A percentile compares a stretch with the other conserved stretches of the same genome.
Evolutionary conservation across 53 echinoderm and acorn worm genomes (phyloP).

Genomic region (Actinopyga echinites): DNA sequence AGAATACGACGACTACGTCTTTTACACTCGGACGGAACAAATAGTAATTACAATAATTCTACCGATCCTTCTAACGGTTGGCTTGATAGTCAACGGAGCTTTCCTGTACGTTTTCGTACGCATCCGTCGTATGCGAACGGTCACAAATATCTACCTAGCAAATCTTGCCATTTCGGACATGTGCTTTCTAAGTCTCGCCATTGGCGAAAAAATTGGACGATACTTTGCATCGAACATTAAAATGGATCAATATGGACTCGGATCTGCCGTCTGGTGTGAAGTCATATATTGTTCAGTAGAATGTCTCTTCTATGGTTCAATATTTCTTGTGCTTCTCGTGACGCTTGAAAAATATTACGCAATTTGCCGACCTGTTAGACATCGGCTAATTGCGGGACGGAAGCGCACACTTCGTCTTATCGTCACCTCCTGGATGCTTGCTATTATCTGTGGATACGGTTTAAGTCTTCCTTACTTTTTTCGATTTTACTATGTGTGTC

Average conservation of each 20-base stretch:
- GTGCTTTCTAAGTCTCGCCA: constrained; percentile 67
- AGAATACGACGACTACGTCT: not conserved
- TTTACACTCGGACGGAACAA: constrained; percentile 55
- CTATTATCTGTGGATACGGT: constrained; percentile 43
- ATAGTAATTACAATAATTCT: constrained; percentile 64
- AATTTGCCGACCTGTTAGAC: constrained; percentile 67
- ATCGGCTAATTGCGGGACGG: constrained; percentile 60
- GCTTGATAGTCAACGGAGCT: constrained; percentile 57
- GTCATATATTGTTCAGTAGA: constrained; percentile 53
- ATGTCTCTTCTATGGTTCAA: constrained; percentile 63
- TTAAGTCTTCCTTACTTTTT: constrained; percentile 66
- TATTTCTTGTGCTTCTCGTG: constrained; percentile 75
- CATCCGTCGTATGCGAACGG: constrained; percentile 79
- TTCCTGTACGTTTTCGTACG: constrained; percentile 75
- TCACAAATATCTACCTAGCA: constrained; percentile 83
- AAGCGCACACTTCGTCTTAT: constrained; percentile 54
- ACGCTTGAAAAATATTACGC: constrained; percentile 84
- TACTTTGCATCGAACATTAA: constrained; percentile 57
- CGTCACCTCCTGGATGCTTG: constrained; percentile 55
- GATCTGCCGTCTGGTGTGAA: constrained; percentile 58
- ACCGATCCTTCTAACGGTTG: constrained; percentile 71
- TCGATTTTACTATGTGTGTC: constrained; percentile 43
- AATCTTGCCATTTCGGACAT: constrained; percentile 82
- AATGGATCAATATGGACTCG: constrained; percentile 64
- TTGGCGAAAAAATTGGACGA: constrained; percentile 66